Evolutionary conservation across 2,888 invertebrate genomes (phyloP).

Genomic region (Hipparchia sbordonii): DNA sequence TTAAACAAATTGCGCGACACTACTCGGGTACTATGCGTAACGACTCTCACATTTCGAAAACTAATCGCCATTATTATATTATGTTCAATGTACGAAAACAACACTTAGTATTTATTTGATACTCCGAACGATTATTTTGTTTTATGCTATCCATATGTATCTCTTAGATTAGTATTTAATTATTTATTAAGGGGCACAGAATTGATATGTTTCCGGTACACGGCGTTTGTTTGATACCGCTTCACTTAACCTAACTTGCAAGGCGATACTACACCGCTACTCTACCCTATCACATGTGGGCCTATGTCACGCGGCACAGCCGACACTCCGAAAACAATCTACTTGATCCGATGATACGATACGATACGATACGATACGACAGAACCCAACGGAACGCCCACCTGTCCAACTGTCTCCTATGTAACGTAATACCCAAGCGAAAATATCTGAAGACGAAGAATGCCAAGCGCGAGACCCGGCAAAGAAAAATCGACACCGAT

Average conservation of each 20-base stretch:
- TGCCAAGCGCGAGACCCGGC: constrained; percentile 62
- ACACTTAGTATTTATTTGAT: constrained; percentile 80
- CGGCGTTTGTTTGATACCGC: constrained; percentile 86
- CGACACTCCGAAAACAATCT: constrained; percentile 60
- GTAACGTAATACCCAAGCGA: constrained; percentile 39
- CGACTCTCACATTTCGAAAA: constrained; percentile 53
- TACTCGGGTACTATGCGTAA: constrained; percentile 66
- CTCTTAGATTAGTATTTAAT: constrained; percentile 80
- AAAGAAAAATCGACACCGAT: constrained; percentile 53
- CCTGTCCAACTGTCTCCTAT: constrained; percentile 13
- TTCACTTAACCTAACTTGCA: constrained; percentile 82
- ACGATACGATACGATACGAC: constrained; percentile 36
- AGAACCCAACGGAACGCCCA: constrained; percentile 63
- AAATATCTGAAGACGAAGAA: constrained; percentile 43
- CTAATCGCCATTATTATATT: constrained; percentile 52
- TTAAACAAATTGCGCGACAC: constrained; percentile 69
- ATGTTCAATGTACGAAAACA: constrained; percentile 73
- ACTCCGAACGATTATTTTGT: constrained; percentile 78
- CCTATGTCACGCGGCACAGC: constrained; percentile 75
- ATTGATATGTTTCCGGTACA: constrained; percentile 90
- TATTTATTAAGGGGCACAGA: constrained; percentile 89
- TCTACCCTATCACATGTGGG: constrained; percentile 79
- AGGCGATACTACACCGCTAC: constrained; percentile 80
- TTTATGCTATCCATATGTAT: constrained; percentile 80
- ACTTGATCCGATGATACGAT: constrained; percentile 57